These are phyloP conservation scores for Kobus ellipsiprymnus DNA, from an alignment of 2,113 vertebrate genomes.

Conservation along the genomic window DNA sequence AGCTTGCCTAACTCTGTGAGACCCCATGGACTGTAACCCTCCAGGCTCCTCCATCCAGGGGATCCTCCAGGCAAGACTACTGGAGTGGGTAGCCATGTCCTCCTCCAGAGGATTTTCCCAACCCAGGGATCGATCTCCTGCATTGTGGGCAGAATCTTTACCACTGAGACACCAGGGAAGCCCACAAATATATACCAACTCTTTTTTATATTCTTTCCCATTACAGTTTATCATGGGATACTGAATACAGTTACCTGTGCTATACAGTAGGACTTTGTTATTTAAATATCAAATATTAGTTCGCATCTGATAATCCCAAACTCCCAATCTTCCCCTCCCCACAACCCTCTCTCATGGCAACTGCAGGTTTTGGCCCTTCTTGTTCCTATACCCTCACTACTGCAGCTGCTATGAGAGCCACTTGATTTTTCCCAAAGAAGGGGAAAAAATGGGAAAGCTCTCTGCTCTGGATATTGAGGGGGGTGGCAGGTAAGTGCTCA, in stretches of 20 bases:
- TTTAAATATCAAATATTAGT: background rate
- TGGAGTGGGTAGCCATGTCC: background rate
- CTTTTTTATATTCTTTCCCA: background rate
- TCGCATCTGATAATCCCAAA: background rate
- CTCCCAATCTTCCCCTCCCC: background rate
- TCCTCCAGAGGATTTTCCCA: background rate
- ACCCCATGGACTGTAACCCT: too few species aligned
- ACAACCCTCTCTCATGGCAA: background rate
- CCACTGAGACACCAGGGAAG: too few species aligned
- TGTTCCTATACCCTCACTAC: background rate
- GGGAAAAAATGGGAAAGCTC: background rate
- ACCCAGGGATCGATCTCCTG: background rate
- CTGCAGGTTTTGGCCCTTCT: background rate
- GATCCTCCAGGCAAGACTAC: background rate
- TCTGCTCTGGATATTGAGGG: too few species aligned
- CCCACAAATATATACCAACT: background rate
- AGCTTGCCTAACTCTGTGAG: too few species aligned
- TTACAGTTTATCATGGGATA: background rate
- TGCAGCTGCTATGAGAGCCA: fast-evolving
- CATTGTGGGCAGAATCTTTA: background rate
- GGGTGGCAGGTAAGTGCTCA: background rate
- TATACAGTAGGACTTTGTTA: background rate
- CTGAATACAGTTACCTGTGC: background rate
- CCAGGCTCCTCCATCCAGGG: background rate
- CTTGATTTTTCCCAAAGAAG: background rate